Percentiles rank a stretch among this genome's conserved stretches.
Conservation (phyloP, 1,140 invertebrate species). For the Musca domestica region DNA sequence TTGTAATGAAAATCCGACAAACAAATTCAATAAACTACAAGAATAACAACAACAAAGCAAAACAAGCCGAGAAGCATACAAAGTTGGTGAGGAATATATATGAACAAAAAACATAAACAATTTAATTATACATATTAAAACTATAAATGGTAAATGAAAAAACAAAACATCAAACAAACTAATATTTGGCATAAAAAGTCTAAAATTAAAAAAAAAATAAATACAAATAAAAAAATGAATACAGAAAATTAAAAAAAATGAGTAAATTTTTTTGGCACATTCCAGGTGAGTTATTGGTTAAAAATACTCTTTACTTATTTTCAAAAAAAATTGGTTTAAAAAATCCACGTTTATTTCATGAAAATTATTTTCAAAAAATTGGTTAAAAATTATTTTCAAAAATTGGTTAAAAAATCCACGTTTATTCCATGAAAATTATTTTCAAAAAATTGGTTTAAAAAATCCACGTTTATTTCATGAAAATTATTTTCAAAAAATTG, state of each 20-base stretch:
- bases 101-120: conserved; percentile 11
- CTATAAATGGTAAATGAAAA: conserved; percentile 13
- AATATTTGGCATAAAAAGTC: conserved; percentile 28
- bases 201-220: conserved; percentile 22
- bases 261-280: background rate
- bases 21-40: background rate
- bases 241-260: conserved; percentile 3
- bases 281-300: no score
- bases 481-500: no score
- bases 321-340: no score
- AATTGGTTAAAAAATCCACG: no score
- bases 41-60: conserved; percentile 2
- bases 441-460: no score
- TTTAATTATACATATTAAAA: conserved; percentile 22
- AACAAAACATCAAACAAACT: background rate
- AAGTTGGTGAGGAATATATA: conserved; percentile 6
- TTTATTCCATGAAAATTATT: no score
- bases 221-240: conserved; percentile 11
- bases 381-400: no score
- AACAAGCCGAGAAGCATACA: conserved; percentile 20
- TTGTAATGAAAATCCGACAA: background rate
- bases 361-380: no score
- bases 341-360: no score
- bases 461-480: no score
- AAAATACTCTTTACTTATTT: no score